Percentiles rank a stretch among this genome's conserved stretches.
Conservation (phyloP, 2,888 invertebrate species). For the Drosophila fungiperda region DNA sequence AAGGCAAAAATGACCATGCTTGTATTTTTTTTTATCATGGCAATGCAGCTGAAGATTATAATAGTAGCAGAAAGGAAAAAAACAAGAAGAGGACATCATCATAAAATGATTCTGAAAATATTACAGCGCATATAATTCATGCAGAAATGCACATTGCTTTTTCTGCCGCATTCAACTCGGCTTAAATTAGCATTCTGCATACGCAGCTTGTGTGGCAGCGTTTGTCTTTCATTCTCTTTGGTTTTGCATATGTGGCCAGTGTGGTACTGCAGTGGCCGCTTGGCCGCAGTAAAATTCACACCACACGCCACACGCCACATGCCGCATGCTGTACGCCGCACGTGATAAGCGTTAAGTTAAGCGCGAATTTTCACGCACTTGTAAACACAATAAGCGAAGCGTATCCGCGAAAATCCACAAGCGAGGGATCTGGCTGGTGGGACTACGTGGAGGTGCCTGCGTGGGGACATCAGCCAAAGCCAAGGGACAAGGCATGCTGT, state of each 20-base stretch:
- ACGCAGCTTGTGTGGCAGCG: conserved; percentile 26
- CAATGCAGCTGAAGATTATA: conserved; percentile 4
- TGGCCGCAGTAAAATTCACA: conserved; percentile 68
- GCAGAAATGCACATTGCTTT: conserved; percentile 42
- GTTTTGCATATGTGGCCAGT: conserved; percentile 38
- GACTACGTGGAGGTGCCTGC: background rate
- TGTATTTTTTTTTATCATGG: background rate
- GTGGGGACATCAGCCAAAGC: conserved; percentile 16
- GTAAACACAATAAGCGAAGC: conserved; percentile 77
- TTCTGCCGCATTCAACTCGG: conserved; percentile 47
- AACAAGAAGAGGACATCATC: background rate
- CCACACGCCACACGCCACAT: conserved; percentile 63
- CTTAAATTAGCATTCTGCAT: conserved; percentile 54
- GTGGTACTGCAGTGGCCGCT: conserved; percentile 26
- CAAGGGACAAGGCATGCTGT: conserved; percentile 13
- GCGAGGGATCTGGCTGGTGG: conserved; percentile 25
- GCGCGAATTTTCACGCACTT: conserved; percentile 80
- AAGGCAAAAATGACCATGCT: background rate
- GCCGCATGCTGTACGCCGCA: conserved; percentile 43
- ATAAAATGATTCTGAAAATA: conserved; percentile 28
- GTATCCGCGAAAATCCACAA: conserved; percentile 68
- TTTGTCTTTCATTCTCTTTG: conserved; percentile 25
- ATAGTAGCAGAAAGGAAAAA: background rate
- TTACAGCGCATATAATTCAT: conserved; percentile 27
- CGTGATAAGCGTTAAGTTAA: conserved; percentile 75